Evolutionary conservation across 2,797 vertebrate species (phyloP), one percentile per base, ranked within the genome.

Genomic region (Natrix natrix): DNA sequence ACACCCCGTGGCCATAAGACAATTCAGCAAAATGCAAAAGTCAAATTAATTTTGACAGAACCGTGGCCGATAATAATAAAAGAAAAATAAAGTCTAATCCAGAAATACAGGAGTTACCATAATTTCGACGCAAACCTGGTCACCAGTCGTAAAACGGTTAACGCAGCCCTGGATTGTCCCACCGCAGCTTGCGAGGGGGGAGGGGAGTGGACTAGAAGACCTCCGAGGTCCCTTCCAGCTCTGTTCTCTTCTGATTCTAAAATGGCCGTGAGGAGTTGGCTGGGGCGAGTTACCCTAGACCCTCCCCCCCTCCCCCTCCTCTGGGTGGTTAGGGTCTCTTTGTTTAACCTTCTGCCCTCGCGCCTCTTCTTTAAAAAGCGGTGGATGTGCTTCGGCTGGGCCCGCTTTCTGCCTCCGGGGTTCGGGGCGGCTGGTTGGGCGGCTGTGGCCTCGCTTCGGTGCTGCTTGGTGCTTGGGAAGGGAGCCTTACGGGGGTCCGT

Each of bases 1-100:
- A 6, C 12, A 1, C 12, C 2, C 13, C 13, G 0, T 16, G 28
- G 63, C 28, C 28, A 32, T 13, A 0, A 13, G 66, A 32, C 14
- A 69, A 69, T 69, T 32, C 66, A 32, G 14, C n/a, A 16, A 16
- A 69, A 37, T 32, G 5, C n/a, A 16, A 69, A 69, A 69, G 66
- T 69, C 14, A 69, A 32, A 32, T 69, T 69, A 6, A 16, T 69
- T 69, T 16, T 0, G 5, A 69, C 0, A 13, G n/a, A 16, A 69
- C n/a, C 5, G 2, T 3, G n/a, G 66, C n/a, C 28, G 0, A 17
- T 8, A 32, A 17, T 8, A 14, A 66, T 12, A 37, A 74, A 37
- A 37, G 26, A 3, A 32, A 11, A 11, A 69, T 17, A 37, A 37
- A 17, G 3, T 17, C 32, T 37, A 32, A 17, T 17, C n/a, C n/a